These are phyloP conservation scores for Pyrocephalus nanus DNA, from an alignment of 2,797 vertebrate genomes.

Conservation along the genomic window DNA sequence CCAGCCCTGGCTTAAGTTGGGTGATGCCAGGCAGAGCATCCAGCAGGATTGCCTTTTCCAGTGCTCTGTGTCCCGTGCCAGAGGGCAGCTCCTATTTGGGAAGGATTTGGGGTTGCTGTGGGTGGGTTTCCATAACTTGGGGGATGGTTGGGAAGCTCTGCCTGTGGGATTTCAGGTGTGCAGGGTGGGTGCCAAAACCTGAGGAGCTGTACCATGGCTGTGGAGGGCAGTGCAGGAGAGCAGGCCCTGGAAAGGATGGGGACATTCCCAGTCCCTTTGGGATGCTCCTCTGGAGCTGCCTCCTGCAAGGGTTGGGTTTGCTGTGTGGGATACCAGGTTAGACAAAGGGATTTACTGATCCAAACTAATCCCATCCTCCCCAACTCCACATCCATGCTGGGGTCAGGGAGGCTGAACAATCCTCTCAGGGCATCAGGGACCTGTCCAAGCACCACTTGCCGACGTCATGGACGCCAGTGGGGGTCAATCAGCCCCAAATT, in stretches of 20 bases:
- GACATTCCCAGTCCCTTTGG: not conserved
- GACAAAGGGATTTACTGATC: not conserved
- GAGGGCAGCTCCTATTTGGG: not conserved
- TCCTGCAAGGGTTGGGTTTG: not conserved
- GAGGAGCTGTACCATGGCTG: not conserved
- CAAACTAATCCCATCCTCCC: not conserved
- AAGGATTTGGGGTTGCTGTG: not conserved
- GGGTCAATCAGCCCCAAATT: not conserved
- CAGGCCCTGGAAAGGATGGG: accelerated
- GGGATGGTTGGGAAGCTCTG: not conserved
- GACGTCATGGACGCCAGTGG: accelerated
- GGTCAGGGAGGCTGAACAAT: not conserved
- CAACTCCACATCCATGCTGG: not conserved
- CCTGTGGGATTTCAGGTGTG: not conserved
- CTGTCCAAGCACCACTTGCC: not conserved
- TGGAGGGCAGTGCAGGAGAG: not conserved
- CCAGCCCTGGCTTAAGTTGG: not conserved
- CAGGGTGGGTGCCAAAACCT: not conserved
- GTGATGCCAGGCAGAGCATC: not conserved
- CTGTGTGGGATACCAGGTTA: accelerated
- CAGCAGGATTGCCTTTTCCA: not conserved
- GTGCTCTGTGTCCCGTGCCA: not conserved
- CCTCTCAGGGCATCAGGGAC: not conserved
- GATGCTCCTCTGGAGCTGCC: not conserved
- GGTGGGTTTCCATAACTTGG: not conserved